A percentile compares a stretch with the other conserved stretches of the same genome.
These are phyloP conservation scores for Electrona antarctica DNA, from an alignment of 2,113 vertebrate species.

Conservation along the genomic window DNA sequence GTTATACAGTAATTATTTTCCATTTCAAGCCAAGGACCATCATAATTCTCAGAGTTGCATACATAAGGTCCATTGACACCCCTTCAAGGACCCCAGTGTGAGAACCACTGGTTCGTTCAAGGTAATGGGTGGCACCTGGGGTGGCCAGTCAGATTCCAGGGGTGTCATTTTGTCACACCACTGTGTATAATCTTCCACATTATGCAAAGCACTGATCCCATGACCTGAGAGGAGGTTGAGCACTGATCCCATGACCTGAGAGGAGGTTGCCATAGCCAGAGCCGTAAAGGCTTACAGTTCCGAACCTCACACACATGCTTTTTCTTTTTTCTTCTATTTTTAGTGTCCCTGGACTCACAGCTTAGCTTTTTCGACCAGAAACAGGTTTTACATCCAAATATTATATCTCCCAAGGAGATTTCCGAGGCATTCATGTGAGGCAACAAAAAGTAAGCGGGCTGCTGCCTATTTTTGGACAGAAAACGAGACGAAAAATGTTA, in stretches of 20 bases:
- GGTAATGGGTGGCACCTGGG: too few species aligned
- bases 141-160: too few species aligned
- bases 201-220: neutral
- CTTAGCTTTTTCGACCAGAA: slow-evolving; percentile 66
- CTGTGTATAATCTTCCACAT: too few species aligned
- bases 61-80: too few species aligned
- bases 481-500: slow-evolving; percentile 25
- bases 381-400: slow-evolving; percentile 69
- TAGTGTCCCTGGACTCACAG: slow-evolving; percentile 60
- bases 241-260: slow-evolving; percentile 18
- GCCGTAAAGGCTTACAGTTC: slow-evolving; percentile 45
- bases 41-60: too few species aligned
- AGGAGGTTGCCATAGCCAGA: slow-evolving; percentile 10
- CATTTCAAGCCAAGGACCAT: too few species aligned
- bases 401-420: slow-evolving; percentile 63
- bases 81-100: too few species aligned
- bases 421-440: slow-evolving; percentile 60
- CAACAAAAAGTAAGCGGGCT: slow-evolving; percentile 33
- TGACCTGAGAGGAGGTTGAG: slow-evolving; percentile 21
- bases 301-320: slow-evolving; percentile 23
- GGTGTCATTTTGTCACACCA: too few species aligned
- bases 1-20: too few species aligned
- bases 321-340: slow-evolving; percentile 15
- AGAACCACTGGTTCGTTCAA: too few species aligned
- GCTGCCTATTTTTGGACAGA: slow-evolving; percentile 58